Evolutionary conservation across 35 echinoderm and acorn worm species (phyloP).

Genomic region (Eucidaris tribuloides): DNA sequence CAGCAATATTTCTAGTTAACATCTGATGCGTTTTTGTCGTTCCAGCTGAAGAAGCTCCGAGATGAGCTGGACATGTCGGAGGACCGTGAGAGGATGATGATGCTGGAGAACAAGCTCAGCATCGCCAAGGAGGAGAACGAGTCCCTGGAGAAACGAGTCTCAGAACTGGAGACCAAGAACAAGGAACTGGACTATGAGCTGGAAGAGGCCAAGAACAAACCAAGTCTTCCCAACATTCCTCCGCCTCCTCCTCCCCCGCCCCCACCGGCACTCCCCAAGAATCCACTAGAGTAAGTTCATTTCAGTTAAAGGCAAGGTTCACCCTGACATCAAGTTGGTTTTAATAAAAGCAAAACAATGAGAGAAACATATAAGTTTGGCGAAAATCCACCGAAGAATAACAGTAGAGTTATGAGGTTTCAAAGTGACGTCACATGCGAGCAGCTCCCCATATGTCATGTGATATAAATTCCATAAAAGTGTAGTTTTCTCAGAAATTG

Average conservation of each 20-base stretch:
- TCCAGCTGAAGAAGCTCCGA: constrained; percentile 36
- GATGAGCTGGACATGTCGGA: constrained; percentile 30
- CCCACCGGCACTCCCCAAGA: constrained; percentile 14
- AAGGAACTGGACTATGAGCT: constrained; percentile 45
- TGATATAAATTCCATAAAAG: too few relatives aligned
- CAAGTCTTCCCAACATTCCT: constrained; percentile 55
- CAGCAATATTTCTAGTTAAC: too few relatives aligned
- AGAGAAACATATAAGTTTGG: too few relatives aligned
- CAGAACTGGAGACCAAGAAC: constrained; percentile 46
- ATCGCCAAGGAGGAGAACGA: constrained; percentile 78
- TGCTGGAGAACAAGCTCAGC: constrained; percentile 61
- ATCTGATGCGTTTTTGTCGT: neutral
- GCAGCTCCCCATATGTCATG: too few relatives aligned
- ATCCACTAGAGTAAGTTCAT: constrained; percentile 65
- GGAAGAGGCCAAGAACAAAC: constrained; percentile 38
- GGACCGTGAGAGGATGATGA: constrained; percentile 31
- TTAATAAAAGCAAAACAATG: too few relatives aligned
- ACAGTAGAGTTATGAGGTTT: too few relatives aligned
- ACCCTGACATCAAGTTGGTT: too few relatives aligned
- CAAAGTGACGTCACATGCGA: too few relatives aligned
- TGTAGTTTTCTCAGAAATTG: too few relatives aligned
- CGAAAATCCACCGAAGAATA: too few relatives aligned
- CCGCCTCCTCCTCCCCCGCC: constrained; percentile 68
- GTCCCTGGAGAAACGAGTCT: constrained; percentile 42
- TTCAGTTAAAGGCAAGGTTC: too few relatives aligned